These are phyloP conservation scores for Solea solea DNA, from an alignment of 2,113 vertebrate genomes.

Conservation along the genomic window DNA sequence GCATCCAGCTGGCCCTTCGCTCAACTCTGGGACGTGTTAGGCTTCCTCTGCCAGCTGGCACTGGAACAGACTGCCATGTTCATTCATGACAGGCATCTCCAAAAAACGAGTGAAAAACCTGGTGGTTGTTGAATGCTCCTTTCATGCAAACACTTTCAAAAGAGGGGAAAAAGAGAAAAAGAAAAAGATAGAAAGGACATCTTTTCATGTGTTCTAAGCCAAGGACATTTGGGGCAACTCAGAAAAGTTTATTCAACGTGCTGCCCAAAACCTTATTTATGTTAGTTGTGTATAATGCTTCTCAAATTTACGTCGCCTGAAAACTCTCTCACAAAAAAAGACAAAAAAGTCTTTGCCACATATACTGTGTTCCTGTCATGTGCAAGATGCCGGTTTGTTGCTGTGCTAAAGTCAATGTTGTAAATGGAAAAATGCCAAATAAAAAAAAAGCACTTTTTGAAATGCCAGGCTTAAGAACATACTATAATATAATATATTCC, in stretches of 20 bases:
- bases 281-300: conserved; percentile 16
- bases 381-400: conserved; percentile 26
- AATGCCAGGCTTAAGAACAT: background rate
- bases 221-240: conserved; percentile 70
- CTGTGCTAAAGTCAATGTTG: conserved; percentile 1
- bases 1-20: conserved; percentile 76
- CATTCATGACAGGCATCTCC: conserved; percentile 76
- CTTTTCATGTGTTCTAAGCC: conserved; percentile 64
- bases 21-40: conserved; percentile 69
- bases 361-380: background rate
- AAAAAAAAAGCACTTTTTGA: conserved; percentile 10
- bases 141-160: conserved; percentile 58
- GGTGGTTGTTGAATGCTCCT: conserved; percentile 68
- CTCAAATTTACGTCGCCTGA: conserved; percentile 36
- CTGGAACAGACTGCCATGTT: conserved; percentile 67
- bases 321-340: conserved; percentile 19
- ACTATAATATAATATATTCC: background rate
- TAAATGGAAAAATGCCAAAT: conserved; percentile 23
- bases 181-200: conserved; percentile 42
- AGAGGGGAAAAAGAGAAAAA: conserved; percentile 3
- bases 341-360: conserved; percentile 3
- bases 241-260: conserved; percentile 61
- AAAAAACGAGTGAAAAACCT: conserved; percentile 70
- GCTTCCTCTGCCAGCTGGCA: conserved; percentile 80
- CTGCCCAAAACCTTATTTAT: conserved; percentile 52